phyloP scores from a whole-genome alignment of 2,888 invertebrate species.

The Nysson spinosus region DNA sequence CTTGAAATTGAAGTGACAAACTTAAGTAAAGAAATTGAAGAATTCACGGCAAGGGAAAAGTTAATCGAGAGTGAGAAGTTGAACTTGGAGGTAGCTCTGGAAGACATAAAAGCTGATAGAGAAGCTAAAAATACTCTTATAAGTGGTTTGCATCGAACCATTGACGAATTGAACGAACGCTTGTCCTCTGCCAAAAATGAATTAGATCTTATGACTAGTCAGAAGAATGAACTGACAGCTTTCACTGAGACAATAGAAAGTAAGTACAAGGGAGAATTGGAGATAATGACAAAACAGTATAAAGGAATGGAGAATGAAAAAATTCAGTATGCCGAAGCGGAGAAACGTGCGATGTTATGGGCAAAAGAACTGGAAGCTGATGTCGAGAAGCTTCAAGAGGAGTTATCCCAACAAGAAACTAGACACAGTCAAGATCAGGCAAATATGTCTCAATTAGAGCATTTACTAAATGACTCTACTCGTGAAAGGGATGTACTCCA shows the following conservation, averaged over 20 bases:
- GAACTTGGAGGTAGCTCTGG: constrained; percentile 55
- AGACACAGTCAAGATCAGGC: constrained; percentile 36
- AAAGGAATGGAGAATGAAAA: constrained; percentile 57
- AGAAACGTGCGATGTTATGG: constrained; percentile 57
- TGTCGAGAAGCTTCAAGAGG: constrained; percentile 62
- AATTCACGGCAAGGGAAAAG: constrained; percentile 32
- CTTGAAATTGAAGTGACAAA: constrained; percentile 40
- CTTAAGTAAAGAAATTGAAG: constrained; percentile 51
- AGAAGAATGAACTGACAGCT: constrained; percentile 12
- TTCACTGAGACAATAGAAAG: constrained; percentile 6
- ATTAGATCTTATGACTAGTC: constrained; percentile 25
- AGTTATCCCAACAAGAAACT: constrained; percentile 55
- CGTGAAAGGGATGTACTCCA: constrained; percentile 61
- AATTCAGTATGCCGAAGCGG: constrained; percentile 56
- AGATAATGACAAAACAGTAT: constrained; percentile 15
- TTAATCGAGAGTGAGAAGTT: constrained; percentile 51
- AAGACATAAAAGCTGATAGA: constrained; percentile 54
- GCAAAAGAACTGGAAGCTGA: constrained; percentile 66
- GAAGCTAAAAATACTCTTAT: constrained; percentile 21
- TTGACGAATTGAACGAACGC: constrained; percentile 24
- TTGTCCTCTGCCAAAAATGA: constrained; percentile 32
- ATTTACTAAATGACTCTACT: constrained; percentile 58
- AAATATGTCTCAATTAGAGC: constrained; percentile 52
- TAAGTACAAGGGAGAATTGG: constrained; percentile 26
- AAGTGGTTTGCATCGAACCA: constrained; percentile 8